These are phyloP conservation scores for Galleria mellonella DNA, from an alignment of 1,140 invertebrate species.

Conservation along the genomic window DNA sequence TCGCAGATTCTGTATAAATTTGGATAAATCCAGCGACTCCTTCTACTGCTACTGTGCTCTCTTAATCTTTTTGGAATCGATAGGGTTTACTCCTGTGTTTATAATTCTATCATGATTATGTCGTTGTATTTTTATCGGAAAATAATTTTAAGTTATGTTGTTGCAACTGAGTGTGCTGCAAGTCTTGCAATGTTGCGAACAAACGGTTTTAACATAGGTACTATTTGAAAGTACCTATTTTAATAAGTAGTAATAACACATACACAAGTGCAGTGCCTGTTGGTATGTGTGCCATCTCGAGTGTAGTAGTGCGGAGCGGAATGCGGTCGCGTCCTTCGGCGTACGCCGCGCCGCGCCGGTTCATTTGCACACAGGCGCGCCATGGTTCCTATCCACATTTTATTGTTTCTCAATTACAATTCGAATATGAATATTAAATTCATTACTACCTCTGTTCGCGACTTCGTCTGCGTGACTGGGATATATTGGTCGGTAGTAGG, in stretches of 20 bases:
- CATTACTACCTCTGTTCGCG: conserved; percentile 23
- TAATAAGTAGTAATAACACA: conserved; percentile 36
- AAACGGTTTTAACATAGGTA: too few species aligned
- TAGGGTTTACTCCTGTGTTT: too few species aligned
- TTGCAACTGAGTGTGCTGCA: too few species aligned
- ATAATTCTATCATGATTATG: too few species aligned
- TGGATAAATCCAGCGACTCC: too few species aligned
- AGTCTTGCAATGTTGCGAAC: too few species aligned
- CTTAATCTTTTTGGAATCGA: too few species aligned
- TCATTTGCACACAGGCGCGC: conserved; percentile 62
- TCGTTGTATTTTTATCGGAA: too few species aligned
- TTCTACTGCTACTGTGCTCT: too few species aligned
- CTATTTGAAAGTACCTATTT: conserved; percentile 41
- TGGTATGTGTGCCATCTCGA: conserved; percentile 58
- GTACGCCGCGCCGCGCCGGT: conserved; percentile 31
- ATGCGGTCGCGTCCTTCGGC: conserved; percentile 68
- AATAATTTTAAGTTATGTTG: too few species aligned
- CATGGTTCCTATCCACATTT: conserved; percentile 38
- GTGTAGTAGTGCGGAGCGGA: conserved; percentile 50
- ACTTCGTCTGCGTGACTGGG: background rate
- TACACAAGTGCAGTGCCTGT: conserved; percentile 33
- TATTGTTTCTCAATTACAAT: conserved; percentile 62
- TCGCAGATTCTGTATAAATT: too few species aligned
- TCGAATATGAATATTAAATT: conserved; percentile 32
- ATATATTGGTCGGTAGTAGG: background rate